phyloP scores from a whole-genome alignment of 2,113 vertebrate species.

The Rhinopithecus roxellana region DNA sequence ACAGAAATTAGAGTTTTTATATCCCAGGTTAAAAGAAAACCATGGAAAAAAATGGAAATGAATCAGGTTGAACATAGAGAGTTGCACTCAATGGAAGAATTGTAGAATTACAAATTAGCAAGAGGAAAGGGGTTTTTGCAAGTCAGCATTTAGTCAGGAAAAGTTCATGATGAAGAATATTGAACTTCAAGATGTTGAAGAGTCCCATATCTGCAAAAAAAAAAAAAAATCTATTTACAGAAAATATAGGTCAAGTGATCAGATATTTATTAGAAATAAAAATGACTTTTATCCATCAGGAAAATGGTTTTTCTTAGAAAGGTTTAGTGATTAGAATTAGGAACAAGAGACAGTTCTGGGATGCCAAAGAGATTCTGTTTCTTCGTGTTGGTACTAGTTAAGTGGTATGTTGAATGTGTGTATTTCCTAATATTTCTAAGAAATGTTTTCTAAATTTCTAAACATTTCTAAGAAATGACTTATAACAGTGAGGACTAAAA shows the following conservation, averaged over 20 bases:
- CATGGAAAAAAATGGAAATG: neutral
- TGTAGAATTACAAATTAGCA: neutral
- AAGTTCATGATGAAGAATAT: neutral
- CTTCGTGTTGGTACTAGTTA: neutral
- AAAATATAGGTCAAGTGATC: constrained; percentile 9
- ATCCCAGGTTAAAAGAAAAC: constrained; percentile 35
- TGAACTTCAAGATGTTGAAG: neutral
- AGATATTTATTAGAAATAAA: constrained; percentile 16
- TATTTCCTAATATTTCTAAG: neutral
- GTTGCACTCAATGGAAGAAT: neutral
- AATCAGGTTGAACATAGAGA: neutral
- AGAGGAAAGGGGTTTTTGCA: neutral
- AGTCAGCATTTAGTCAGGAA: neutral
- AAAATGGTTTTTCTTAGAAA: neutral
- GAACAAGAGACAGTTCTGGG: neutral
- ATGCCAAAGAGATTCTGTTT: neutral
- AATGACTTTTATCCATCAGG: neutral
- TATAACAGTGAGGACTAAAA: neutral
- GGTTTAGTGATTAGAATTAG: neutral
- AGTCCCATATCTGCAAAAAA: neutral
- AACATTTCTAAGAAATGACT: neutral
- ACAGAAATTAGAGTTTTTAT: neutral
- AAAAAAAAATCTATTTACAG: neutral
- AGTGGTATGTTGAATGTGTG: neutral
- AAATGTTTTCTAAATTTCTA: neutral